Base-by-base conservation (phyloP, 2,888 invertebrate genomes). In the Agrochola litura region DNA sequence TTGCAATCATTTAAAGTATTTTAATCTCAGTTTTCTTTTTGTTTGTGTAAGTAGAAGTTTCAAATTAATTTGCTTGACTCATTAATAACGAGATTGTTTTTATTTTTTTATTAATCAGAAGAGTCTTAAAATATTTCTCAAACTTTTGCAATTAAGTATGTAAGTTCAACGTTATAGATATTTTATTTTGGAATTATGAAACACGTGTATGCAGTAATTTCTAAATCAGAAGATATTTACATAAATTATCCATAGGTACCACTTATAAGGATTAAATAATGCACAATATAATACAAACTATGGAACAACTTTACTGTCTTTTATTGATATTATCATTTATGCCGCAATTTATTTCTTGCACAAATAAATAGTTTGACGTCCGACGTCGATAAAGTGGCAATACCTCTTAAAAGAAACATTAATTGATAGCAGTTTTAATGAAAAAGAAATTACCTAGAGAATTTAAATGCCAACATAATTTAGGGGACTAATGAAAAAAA, bases 1-100 rank as follows among this genome's bases (percentile, higher is more conserved):
- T 89, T 90, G 87, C 89, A 86, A 87, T 79, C 68, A 79, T 76
- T 77, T 64, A 79, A 79, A 75, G 68, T 89, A 88, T 73, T 81
- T 73, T 85, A 89, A 88, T 86, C 86, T 89, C 88, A 85, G 43
- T 64, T 58, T 70, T 3, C 37, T 74, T n/a, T 81, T 22, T 70
- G 41, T 64, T 66, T 58, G 9, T 56, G 0, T 68, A 43, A 54
- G 60, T 19, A 76, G 64, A 2, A 19, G 19, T 69, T 56, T 75
- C 14, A 41, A 71, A 71, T 79, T 70, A 64, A 67, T 79, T 56
- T 64, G 9, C 22, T 6, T 37, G 60, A 16, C 10, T 63, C 16
- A 63, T 79, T 63, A 49, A 30, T 66, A 70, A 54, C 6, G n/a
- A 63, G 30, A 41, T 37, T 58, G 5, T 54, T 1, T 37, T 37